Evolutionary conservation across 2,888 invertebrate genomes (phyloP), one percentile per base, ranked within the genome.

Genomic region (Unio delphinus): DNA sequence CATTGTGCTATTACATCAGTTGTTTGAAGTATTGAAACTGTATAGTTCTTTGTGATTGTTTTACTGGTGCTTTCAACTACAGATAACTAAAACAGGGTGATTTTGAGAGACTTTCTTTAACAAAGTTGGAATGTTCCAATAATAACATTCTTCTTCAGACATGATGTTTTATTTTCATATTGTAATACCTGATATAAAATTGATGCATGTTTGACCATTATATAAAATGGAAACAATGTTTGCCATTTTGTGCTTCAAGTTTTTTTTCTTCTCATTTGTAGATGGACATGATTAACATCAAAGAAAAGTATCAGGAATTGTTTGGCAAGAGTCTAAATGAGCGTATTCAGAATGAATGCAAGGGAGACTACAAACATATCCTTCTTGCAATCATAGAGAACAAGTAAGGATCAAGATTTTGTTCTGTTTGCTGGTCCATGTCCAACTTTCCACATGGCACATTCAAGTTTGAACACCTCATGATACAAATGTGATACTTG

Each of bases 201-300:
- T 11, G 45, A n/a, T 55, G 4, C 56, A 17, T 17, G 28, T 23
- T 65, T 57, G n/a, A 26, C n/a, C 23, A 8, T 8, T 15, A 17
- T 18, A 57, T 1, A 7, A 30, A 56, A 23, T 56, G 15, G n/a
- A 28, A 61, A 28, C 2, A 1, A 7, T 28, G 23, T 30, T 15
- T 8, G 26, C 11, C 30, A 8, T 61, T 30, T 61, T 28, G 30
- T 45, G 54, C 4, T 55, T 20, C n/a, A 60, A 20, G 4, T 63
- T 55, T 62, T 67, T 45, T 7, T 30, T 59, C 7, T 28, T 28
- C 7, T 68, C 20, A 30, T 72, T 81, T 83, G 54, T 80, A 91
- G 91, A 82, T 90, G 67, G 90, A 91, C 79, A 82, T 91, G 23
- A 81, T 82, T 57, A 88, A 89, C 67, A 90, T 91, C 69, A 88